A percentile compares a stretch with the other conserved stretches of the same genome.
phyloP scores from a whole-genome alignment of 2,797 vertebrate species.

The Hippoglossus hippoglossus region DNA sequence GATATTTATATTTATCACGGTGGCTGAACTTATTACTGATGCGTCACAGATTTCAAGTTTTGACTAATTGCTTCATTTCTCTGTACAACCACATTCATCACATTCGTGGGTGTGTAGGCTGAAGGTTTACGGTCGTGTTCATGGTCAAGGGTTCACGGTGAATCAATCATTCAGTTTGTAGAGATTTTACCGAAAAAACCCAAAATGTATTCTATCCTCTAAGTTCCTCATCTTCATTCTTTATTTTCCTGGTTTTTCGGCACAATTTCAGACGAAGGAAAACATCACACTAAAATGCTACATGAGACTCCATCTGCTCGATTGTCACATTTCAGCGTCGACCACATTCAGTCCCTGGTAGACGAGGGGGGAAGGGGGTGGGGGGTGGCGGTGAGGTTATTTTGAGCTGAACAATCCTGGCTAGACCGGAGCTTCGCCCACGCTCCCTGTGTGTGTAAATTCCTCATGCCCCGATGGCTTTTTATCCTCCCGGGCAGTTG shows the following conservation, averaged over 20 bases:
- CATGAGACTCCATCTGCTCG: conserved; percentile 14
- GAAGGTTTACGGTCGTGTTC: conserved; percentile 6
- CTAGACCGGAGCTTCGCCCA: conserved; percentile 81
- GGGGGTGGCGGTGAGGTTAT: conserved; percentile 24
- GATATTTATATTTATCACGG: conserved; percentile 1
- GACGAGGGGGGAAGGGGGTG: not conserved
- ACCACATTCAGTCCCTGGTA: conserved; percentile 17
- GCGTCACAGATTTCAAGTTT: conserved; percentile 30
- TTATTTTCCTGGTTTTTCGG: not conserved
- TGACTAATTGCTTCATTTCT: conserved; percentile 13
- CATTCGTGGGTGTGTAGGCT: conserved; percentile 2
- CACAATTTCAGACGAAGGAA: conserved; percentile 6
- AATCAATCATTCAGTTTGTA: conserved; percentile 9
- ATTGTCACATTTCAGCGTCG: conserved; percentile 31
- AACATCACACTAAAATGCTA: conserved; percentile 4
- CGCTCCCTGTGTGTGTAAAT: conserved; percentile 71
- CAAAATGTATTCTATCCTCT: conserved; percentile 3
- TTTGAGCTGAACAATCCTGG: conserved; percentile 49
- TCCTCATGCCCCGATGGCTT: conserved; percentile 77
- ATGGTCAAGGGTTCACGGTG: conserved; percentile 18
- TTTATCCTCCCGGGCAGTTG: conserved; percentile 77
- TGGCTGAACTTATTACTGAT: not conserved
- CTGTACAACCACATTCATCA: conserved; percentile 26
- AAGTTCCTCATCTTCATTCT: conserved; percentile 9
- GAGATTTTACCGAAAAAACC: conserved; percentile 18